Evolutionary conservation across 2,797 vertebrate species (phyloP), one percentile per base, ranked within the genome.

Genomic region (Myotis vivesi): DNA sequence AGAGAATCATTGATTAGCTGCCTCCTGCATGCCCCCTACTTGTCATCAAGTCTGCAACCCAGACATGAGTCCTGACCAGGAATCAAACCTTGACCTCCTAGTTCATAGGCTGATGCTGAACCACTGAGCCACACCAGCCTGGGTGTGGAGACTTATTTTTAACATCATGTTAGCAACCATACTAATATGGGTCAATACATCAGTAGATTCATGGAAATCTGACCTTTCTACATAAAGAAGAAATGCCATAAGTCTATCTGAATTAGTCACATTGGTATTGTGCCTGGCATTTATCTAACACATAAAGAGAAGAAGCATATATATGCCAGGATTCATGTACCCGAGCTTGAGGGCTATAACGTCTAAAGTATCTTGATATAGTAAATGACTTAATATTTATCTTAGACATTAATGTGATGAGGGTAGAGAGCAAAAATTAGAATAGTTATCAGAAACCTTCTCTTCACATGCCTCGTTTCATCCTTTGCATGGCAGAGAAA

Each of bases 391-490:
- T 79, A 93, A 8, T 57, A 92, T 68, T 83, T 51, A 86, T 89
- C 38, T 76, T 85, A 91, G 59, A 84, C 64, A 92, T 16, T 94
- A 59, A 77, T 71, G 6, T 25, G 41, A 28, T 89, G 11, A 51
- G 59, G 49, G 46, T 95, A 90, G 23, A 88, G 3, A 95, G 64
- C n/a, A 64, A 81, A 73, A 81, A 64, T n/a, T 62, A 66, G 57
- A 80, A 68, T 84, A 92, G 92, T 93, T 85, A 93, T 95, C 53
- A 96, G 53, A 92, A 92, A 69, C 8, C 17, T 86, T 82, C 59
- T 92, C 41, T 83, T 93, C 33, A 30, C 25, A 51, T 49, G 72
- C 90, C 49, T 93, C 89, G 3, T 87, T 93, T 41, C 80, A 25
- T 95, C 59, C 10, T 36, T 95, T 84, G 81, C 25, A 53, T 8